A percentile compares a stretch with the other conserved stretches of the same genome.
These are phyloP conservation scores for Falco peregrinus DNA, from an alignment of 2,797 vertebrate species.

Conservation along the genomic window DNA sequence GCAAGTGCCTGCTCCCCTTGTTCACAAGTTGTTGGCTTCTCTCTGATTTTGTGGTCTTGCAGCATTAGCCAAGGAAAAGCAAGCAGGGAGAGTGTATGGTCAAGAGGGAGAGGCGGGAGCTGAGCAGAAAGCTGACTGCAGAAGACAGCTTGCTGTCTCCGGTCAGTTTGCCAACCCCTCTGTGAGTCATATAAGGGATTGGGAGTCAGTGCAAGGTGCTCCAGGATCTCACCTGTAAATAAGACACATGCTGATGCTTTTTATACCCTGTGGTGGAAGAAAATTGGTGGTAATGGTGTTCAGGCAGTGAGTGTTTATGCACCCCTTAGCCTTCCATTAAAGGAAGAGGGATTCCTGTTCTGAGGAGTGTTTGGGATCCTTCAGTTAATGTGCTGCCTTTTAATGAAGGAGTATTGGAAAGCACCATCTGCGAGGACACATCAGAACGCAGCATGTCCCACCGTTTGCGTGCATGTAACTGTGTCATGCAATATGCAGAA, in stretches of 20 bases:
- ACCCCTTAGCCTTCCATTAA: neutral
- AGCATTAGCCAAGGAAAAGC: neutral
- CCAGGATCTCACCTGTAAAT: neutral
- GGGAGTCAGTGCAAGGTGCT: neutral
- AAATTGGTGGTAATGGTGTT: neutral
- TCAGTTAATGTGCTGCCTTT: neutral
- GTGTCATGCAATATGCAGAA: neutral
- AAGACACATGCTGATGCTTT: neutral
- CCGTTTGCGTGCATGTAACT: neutral
- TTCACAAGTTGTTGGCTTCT: neutral
- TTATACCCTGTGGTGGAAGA: neutral
- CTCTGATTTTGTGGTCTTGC: neutral
- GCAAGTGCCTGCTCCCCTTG: neutral
- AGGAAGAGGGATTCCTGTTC: neutral
- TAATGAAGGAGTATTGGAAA: neutral
- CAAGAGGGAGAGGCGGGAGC: neutral
- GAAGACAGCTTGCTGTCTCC: neutral
- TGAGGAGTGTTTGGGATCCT: neutral
- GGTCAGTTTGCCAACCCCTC: neutral
- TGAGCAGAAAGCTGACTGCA: neutral
- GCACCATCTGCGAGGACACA: accelerated
- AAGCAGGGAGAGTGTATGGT: neutral
- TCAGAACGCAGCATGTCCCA: neutral
- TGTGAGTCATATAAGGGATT: neutral
- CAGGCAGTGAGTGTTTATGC: neutral